Evolutionary conservation across 2,797 vertebrate species (phyloP).

Genomic region (Myotis daubentonii): DNA sequence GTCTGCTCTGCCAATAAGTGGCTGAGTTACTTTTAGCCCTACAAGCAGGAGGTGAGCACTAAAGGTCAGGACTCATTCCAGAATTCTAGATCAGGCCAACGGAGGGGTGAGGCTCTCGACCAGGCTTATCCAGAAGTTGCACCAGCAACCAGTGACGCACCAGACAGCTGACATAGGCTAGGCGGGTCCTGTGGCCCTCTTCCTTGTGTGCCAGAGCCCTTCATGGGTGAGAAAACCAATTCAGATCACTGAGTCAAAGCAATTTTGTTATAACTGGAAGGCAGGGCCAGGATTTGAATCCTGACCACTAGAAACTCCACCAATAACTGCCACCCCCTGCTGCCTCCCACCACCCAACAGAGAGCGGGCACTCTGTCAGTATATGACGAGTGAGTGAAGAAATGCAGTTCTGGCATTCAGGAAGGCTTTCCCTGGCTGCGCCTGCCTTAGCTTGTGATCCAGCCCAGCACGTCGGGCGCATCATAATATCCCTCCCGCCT

Average conservation of each 20-base stretch:
- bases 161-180: background rate
- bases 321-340: too few species aligned
- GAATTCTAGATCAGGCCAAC: background rate
- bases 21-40: background rate
- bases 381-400: background rate
- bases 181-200: background rate
- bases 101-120: background rate
- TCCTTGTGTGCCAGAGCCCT: background rate
- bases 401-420: background rate
- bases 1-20: background rate
- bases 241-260: background rate
- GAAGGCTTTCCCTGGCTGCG: background rate
- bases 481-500: accelerated
- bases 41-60: background rate
- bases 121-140: background rate
- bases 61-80: background rate
- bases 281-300: background rate
- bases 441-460: background rate
- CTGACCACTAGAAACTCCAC: background rate
- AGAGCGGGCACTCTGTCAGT: background rate
- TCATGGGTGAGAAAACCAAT: background rate
- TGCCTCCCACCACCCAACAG: background rate
- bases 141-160: background rate
- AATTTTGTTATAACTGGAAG: background rate
- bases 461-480: accelerated